Percentiles rank a stretch among this genome's conserved stretches.
Conservation (phyloP, 2,888 invertebrate genomes). For the Ormia ochracea region DNA sequence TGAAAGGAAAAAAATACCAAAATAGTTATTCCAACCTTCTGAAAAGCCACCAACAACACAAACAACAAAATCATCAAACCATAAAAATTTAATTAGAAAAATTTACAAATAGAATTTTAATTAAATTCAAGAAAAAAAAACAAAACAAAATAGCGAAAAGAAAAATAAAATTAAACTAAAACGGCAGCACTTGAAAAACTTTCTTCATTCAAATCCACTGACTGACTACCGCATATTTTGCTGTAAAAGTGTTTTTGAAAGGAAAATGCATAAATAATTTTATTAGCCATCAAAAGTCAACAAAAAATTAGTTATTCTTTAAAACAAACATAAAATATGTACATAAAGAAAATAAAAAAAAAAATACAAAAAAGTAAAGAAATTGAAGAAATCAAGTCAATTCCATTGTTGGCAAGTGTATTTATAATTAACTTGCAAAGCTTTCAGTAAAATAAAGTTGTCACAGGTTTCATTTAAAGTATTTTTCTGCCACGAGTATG, state of each 20-base stretch:
- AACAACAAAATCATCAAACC: constrained; percentile 10
- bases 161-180: background rate
- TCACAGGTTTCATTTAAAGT: background rate
- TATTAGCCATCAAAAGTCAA: background rate
- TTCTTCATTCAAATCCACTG: background rate
- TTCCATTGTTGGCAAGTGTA: background rate
- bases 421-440: background rate
- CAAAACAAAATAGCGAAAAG: background rate
- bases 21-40: background rate
- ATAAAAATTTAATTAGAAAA: constrained; percentile 25
- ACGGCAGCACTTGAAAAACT: background rate
- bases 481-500: background rate
- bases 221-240: background rate
- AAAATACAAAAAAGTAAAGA: background rate
- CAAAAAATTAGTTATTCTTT: background rate
- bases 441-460: background rate
- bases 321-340: background rate
- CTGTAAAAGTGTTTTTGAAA: background rate
- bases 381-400: background rate
- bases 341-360: background rate
- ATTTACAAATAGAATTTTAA: constrained; percentile 23
- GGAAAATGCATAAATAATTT: background rate
- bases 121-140: background rate
- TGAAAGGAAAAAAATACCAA: constrained; percentile 14
- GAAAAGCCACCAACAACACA: background rate